phyloP scores from a whole-genome alignment of 2,888 invertebrate genomes.

The Prosapia bicincta region DNA sequence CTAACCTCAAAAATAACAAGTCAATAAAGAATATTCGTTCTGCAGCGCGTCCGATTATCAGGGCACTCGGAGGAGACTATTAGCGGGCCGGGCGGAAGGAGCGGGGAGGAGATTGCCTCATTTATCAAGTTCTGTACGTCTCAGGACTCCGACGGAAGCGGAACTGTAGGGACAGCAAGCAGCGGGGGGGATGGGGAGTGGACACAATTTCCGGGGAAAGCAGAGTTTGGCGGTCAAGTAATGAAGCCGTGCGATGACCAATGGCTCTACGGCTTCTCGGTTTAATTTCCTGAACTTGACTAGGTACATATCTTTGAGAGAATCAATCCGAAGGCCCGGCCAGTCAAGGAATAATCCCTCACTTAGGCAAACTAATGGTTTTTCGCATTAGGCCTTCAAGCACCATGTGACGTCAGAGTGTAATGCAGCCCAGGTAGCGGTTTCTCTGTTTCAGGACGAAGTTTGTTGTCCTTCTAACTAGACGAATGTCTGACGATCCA shows the following conservation, averaged over 20 bases:
- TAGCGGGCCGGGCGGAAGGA: background rate
- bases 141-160: constrained; percentile 4
- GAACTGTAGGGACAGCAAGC: constrained; percentile 10
- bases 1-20: background rate
- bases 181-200: background rate
- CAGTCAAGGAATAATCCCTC: background rate
- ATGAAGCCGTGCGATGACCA: constrained; percentile 27
- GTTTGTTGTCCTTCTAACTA: no score
- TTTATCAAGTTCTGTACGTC: constrained; percentile 23
- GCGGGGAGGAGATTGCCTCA: constrained; percentile 21
- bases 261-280: constrained; percentile 18
- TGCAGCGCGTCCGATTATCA: background rate
- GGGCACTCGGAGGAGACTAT: background rate
- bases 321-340: background rate
- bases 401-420: no score
- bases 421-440: no score
- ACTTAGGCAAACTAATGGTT: background rate
- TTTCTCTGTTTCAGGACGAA: no score
- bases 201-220: constrained; percentile 28
- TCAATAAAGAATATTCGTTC: background rate
- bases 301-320: constrained; percentile 21
- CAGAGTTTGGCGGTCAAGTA: constrained; percentile 13
- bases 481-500: no score
- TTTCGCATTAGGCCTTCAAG: no score
- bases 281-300: constrained; percentile 29